Evolutionary conservation across 1,140 invertebrate species (phyloP).

Genomic region (Cherax quadricarinatus): DNA sequence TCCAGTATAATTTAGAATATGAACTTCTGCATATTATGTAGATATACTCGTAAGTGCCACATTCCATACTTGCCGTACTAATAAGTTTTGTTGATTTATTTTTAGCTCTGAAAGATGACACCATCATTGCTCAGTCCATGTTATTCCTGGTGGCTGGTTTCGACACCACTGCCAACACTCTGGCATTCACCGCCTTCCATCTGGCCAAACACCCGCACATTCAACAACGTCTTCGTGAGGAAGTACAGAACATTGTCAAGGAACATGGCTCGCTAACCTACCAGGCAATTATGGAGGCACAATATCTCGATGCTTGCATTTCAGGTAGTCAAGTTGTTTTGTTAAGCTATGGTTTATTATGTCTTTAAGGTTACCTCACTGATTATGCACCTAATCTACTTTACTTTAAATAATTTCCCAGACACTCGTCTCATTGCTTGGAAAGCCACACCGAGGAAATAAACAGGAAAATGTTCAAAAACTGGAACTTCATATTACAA

Average conservation of each 20-base stretch:
- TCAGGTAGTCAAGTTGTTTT: neutral
- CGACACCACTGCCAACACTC: neutral
- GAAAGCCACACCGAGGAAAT: no score
- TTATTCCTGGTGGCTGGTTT: neutral
- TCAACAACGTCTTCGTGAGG: neutral
- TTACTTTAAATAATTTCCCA: no score
- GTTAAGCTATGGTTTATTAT: no score
- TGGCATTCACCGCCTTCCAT: neutral
- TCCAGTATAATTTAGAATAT: no score
- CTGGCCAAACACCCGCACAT: neutral
- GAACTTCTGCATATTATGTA: no score
- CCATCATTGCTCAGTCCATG: neutral
- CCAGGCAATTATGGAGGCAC: neutral
- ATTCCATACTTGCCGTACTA: no score
- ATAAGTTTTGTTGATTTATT: neutral
- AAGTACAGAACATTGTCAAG: neutral
- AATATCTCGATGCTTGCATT: neutral
- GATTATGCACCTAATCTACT: no score
- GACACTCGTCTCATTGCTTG: no score
- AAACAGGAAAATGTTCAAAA: no score
- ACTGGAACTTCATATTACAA: no score
- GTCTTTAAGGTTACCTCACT: no score
- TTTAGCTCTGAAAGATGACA: neutral
- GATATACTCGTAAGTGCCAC: no score
- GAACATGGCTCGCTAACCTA: neutral